Conservation (phyloP, 2,113 vertebrate genomes). For the Turnix velox region DNA sequence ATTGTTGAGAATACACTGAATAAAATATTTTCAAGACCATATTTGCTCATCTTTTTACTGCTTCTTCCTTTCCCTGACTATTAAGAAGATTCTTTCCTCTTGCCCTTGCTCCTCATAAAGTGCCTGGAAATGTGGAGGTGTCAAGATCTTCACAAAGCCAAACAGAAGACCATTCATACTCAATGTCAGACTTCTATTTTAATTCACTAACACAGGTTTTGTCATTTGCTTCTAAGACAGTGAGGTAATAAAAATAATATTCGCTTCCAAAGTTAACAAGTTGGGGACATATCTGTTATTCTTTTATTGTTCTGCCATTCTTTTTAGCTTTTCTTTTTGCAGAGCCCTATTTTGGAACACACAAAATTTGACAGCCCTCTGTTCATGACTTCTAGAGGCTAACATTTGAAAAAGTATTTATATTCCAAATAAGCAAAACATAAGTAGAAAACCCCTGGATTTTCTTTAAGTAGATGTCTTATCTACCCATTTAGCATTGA, state of each 20-base stretch:
- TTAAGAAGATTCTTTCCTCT: neutral
- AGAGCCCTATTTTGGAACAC: neutral
- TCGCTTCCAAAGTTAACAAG: neutral
- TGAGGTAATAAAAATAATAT: neutral
- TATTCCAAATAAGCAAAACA: neutral
- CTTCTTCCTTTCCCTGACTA: neutral
- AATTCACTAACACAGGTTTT: neutral
- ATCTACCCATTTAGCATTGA: neutral
- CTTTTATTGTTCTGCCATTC: neutral
- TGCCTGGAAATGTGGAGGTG: neutral
- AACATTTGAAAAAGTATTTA: neutral
- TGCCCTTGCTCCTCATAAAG: neutral
- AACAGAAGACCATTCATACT: neutral
- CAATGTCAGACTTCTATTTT: neutral
- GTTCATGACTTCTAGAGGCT: neutral
- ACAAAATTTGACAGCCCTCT: neutral
- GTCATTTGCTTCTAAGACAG: neutral
- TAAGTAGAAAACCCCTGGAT: neutral
- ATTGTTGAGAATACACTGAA: neutral
- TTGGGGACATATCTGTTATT: neutral
- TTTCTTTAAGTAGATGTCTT: neutral
- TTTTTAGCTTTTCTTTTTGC: neutral
- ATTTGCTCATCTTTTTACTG: neutral
- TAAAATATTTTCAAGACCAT: neutral
- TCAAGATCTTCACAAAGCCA: neutral